Base-by-base conservation (phyloP, 2,113 vertebrate species). In the Chloebia gouldiae region DNA sequence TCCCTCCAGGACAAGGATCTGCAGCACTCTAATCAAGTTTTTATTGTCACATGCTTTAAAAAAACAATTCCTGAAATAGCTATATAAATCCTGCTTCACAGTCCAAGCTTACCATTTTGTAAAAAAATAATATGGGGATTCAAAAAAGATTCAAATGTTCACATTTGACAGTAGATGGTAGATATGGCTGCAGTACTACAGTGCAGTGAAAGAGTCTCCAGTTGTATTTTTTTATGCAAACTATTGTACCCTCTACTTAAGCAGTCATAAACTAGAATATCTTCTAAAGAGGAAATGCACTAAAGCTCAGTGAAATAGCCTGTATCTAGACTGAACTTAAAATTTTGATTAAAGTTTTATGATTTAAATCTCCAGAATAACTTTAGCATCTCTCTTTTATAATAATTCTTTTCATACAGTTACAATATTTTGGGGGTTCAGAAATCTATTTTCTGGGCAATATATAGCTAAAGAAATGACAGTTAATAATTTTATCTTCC, bases 181-280 rank as follows among this genome's bases (percentile, higher is more conserved):
- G 96, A 92, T 20, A 86, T 10, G 4, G 60, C 71, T 81, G 69
- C 82, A 70, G 75, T 68, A 69, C 57, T 44, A 35, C 18, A 19
- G 33, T 59, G 27, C 68, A 72, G 73, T 39, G 49, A 73, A 85
- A 95, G 57, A 94, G 66, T 60, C 64, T 90, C 66, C 73, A 31
- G 73, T 88, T 97, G 47, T 83, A n/a, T 76, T 83, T 96, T 90
- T 93, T 69, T 28, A 75, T 93, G 92, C 92, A 95, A 94, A 94
- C 88, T 88, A 49, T 75, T 91, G 68, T 69, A 88, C 85, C 79
- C 60, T 93, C 66, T 91, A 75, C 86, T 88, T 81, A 90, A 96
- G 90, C 73, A 70, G 31, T n/a, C 71, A 82, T 57, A 84, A 86
- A 90, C 75, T 73, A 84, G 19, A 75, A 25, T 75, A 81, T 72